Conservation (phyloP, 2,113 vertebrate genomes). For the Protomyctophum bolini region DNA sequence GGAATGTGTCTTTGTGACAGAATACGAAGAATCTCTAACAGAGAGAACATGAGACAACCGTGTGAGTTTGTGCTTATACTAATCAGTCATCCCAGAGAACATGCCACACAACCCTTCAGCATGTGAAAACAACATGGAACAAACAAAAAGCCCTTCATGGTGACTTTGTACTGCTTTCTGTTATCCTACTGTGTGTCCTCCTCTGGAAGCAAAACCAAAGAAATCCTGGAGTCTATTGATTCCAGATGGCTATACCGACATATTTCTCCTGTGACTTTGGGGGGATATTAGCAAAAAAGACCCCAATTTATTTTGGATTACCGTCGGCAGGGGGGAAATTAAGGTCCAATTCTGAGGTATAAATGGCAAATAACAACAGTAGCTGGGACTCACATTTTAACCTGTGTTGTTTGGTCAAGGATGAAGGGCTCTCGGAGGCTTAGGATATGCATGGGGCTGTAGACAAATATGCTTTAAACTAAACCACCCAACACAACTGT, state of each 20-base stretch:
- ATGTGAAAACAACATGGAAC: slow-evolving; percentile 40
- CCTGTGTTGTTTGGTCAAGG: slow-evolving; percentile 44
- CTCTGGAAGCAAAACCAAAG: slow-evolving; percentile 7
- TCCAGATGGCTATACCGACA: slow-evolving; percentile 52
- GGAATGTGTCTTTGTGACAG: background rate
- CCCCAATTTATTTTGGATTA: slow-evolving; percentile 61
- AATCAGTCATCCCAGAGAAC: slow-evolving; percentile 30
- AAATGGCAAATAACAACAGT: slow-evolving; percentile 53
- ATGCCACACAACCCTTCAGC: slow-evolving; percentile 18
- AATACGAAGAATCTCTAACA: background rate
- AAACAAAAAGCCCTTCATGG: slow-evolving; percentile 44
- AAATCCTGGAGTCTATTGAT: slow-evolving; percentile 39
- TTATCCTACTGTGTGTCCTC: slow-evolving; percentile 35
- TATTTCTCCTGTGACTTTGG: slow-evolving; percentile 20
- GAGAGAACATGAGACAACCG: background rate
- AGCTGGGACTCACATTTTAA: slow-evolving; percentile 29
- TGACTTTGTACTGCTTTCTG: slow-evolving; percentile 28
- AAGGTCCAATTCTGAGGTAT: slow-evolving; percentile 29
- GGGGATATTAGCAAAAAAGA: slow-evolving; percentile 11
- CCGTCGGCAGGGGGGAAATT: slow-evolving; percentile 38
- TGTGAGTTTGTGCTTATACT: background rate
- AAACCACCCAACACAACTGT: too few species aligned
- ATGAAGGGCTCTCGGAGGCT: slow-evolving; percentile 32
- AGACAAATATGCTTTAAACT: background rate
- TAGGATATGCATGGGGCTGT: background rate